Evolutionary conservation across 2,797 vertebrate genomes (phyloP).

Genomic region (Enteromius afrohamiltoni): DNA sequence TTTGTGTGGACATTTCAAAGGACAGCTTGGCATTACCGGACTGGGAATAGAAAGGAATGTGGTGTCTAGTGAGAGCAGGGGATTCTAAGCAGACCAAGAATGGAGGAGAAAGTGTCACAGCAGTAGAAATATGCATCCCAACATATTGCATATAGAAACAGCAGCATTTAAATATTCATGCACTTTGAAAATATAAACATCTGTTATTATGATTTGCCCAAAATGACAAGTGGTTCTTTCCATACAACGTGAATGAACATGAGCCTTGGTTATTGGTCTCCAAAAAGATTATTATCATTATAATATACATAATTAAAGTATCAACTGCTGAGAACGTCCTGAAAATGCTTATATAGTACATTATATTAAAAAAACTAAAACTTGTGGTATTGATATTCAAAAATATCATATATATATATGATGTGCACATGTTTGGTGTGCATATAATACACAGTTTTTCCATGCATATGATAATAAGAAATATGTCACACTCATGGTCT

Average conservation of each 20-base stretch:
- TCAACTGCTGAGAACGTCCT: background rate
- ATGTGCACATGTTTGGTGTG: no score
- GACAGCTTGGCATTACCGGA: slow-evolving; percentile 72
- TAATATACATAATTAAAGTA: background rate
- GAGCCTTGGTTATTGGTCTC: background rate
- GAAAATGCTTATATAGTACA: no score
- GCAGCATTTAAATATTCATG: background rate
- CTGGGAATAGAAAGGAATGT: slow-evolving; percentile 75
- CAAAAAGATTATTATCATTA: background rate
- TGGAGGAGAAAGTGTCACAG: slow-evolving; percentile 3
- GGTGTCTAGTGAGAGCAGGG: slow-evolving; percentile 69
- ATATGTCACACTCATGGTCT: no score
- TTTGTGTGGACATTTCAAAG: slow-evolving; percentile 68
- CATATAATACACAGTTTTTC: no score
- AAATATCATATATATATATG: no score
- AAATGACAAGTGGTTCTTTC: background rate
- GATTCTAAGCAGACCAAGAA: slow-evolving; percentile 63
- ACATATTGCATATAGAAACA: background rate
- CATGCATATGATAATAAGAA: no score
- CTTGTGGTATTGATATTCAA: no score
- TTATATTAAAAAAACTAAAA: no score
- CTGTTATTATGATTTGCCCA: background rate
- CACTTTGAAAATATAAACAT: background rate
- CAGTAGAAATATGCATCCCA: background rate
- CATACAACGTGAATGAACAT: background rate